Evolutionary conservation across 2,888 invertebrate species (phyloP), one percentile per base, ranked within the genome.

Genomic region (Petrolisthes cinctipes): DNA sequence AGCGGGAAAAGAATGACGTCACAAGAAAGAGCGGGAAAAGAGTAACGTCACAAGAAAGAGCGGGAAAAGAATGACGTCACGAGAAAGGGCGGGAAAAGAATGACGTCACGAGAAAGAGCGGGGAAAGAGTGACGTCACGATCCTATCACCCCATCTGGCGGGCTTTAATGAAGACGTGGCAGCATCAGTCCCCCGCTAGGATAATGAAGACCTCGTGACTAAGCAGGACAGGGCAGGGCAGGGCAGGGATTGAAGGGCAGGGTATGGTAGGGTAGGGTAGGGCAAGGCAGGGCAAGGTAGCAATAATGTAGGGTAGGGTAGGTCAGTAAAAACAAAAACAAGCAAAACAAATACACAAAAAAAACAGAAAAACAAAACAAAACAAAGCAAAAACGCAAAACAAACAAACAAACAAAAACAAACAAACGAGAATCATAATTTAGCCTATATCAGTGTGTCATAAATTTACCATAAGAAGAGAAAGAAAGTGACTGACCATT

Each of bases 401-500:
- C 7, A 76, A 7, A 23, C 5, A 11, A 11, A 23, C 0, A 20
- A 11, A 76, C 7, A 17, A 1, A 54, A 11, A 54, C 1, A 51
- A 17, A n/a, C n/a, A n/a, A n/a, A n/a, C 66, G 71, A 71, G 5
- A 71, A n/a, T n/a, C n/a, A n/a, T n/a, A n/a, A n/a, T n/a, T n/a
- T n/a, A n/a, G n/a, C n/a, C n/a, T n/a, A n/a, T n/a, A n/a, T n/a
- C n/a, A n/a, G n/a, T n/a, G n/a, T n/a, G n/a, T n/a, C n/a, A n/a
- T n/a, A n/a, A n/a, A n/a, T n/a, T n/a, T n/a, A n/a, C n/a, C 37
- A 78, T 5, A 23, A 23, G 23, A 17, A 76, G 11, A n/a, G 76
- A 76, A 2, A 20, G 1, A 76, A n/a, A 37, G 37, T 37, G 37
- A 83, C 90, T 85, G 68, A 90, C 90, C 75, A 73, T 75, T 20